Conservation (phyloP, 2,797 vertebrate species). For the Eospalax fontanierii region DNA sequence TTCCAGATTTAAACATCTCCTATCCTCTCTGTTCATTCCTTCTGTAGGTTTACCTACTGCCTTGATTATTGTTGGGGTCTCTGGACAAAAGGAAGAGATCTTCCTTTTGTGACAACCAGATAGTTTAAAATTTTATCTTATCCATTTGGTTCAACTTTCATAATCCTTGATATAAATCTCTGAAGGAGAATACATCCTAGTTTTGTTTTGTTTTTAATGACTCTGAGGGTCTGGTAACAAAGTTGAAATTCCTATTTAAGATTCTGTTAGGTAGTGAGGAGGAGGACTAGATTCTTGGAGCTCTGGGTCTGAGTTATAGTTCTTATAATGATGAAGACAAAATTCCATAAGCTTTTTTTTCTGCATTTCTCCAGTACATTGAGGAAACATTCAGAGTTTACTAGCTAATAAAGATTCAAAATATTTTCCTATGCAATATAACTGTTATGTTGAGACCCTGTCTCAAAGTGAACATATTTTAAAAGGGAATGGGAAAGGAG, state of each 20-base stretch:
- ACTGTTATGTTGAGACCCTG: background rate
- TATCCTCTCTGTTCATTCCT: background rate
- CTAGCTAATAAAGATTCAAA: background rate
- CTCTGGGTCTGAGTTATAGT: background rate
- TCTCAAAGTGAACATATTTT: too few species aligned
- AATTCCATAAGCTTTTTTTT: background rate
- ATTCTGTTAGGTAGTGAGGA: background rate
- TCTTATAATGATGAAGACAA: background rate
- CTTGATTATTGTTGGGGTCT: slow-evolving; percentile 7
- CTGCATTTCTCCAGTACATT: background rate
- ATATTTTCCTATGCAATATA: background rate
- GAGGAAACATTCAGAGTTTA: background rate
- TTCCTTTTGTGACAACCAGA: background rate
- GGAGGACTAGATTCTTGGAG: background rate
- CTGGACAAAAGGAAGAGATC: background rate
- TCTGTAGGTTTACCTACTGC: background rate
- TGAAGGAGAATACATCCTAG: background rate
- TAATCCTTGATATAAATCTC: background rate
- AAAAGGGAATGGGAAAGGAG: too few species aligned
- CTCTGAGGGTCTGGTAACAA: background rate
- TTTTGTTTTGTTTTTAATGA: background rate
- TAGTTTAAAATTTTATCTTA: background rate
- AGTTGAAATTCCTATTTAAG: background rate
- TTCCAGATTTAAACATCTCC: slow-evolving; percentile 35
- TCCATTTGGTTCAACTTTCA: background rate